Conservation (phyloP, 2,797 vertebrate genomes). For the Melopsittacus undulatus region DNA sequence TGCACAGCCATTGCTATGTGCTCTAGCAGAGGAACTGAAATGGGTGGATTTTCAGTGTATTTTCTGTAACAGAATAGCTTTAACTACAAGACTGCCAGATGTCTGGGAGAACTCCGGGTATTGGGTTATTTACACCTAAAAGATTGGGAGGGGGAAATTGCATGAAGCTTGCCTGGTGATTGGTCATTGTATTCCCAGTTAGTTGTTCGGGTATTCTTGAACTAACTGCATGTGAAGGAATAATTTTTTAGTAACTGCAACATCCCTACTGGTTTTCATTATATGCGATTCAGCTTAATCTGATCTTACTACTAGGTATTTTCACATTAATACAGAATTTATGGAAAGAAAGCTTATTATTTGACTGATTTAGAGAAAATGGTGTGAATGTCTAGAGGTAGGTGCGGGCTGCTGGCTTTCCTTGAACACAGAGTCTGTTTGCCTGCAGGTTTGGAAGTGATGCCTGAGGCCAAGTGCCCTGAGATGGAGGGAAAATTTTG, state of each 20-base stretch:
- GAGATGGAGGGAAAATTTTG: background rate
- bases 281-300: background rate
- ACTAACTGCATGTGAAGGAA: background rate
- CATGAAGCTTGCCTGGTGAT: background rate
- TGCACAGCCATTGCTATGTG: background rate
- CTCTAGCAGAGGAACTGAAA: background rate
- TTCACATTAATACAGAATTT: background rate
- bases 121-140: background rate
- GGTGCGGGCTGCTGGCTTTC: background rate
- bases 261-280: background rate
- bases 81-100: background rate
- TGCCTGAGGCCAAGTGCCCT: rapidly evolving
- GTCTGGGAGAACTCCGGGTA: background rate
- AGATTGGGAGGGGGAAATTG: background rate
- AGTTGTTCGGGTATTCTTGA: background rate
- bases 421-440: background rate
- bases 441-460: background rate
- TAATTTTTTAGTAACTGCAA: background rate
- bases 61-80: background rate
- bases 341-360: background rate
- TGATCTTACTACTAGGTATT: background rate
- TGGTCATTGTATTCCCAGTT: background rate
- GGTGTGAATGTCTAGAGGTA: background rate
- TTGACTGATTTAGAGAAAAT: background rate
- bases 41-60: rapidly evolving